Percentiles rank a stretch among this genome's conserved stretches.
phyloP scores from a whole-genome alignment of 2,797 vertebrate species.

The Danio choprae region DNA sequence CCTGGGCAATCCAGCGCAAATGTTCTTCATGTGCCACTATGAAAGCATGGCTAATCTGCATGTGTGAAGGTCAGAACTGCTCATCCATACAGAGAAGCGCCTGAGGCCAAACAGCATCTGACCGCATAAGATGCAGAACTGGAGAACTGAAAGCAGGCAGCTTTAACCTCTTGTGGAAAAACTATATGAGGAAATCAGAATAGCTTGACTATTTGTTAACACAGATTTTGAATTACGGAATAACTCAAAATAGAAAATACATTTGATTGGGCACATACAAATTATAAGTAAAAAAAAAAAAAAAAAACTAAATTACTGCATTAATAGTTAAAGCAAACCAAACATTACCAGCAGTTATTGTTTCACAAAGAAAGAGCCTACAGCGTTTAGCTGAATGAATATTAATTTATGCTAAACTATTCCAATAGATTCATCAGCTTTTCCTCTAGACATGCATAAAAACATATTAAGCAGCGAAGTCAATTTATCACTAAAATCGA shows the following conservation, averaged over 20 bases:
- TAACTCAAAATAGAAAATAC: background rate
- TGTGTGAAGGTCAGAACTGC: constrained; percentile 89
- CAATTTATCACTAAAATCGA: background rate
- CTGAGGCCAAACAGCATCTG: constrained; percentile 69
- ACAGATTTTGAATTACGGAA: background rate
- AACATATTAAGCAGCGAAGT: constrained; percentile 21
- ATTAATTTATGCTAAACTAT: constrained; percentile 42
- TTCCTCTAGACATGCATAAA: constrained; percentile 7
- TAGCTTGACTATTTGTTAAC: background rate
- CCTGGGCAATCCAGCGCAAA: constrained; percentile 48
- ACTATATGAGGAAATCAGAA: background rate
- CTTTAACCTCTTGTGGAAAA: background rate
- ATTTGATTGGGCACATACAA: background rate
- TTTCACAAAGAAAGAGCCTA: constrained; percentile 10
- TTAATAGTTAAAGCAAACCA: background rate
- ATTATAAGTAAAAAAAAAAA: too few relatives aligned
- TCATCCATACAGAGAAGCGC: constrained; percentile 75
- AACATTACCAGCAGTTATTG: background rate
- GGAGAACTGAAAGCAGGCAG: constrained; percentile 16
- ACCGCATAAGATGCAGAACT: constrained; percentile 16
- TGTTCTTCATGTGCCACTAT: constrained; percentile 57
- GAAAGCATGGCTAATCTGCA: constrained; percentile 91
- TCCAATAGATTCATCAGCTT: constrained; percentile 23
- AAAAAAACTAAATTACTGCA: background rate
- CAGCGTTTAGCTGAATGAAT: background rate